Percentiles rank a stretch among this genome's conserved stretches.
Conservation (phyloP, 2,113 vertebrate genomes). For the Australoheros scitulus region DNA sequence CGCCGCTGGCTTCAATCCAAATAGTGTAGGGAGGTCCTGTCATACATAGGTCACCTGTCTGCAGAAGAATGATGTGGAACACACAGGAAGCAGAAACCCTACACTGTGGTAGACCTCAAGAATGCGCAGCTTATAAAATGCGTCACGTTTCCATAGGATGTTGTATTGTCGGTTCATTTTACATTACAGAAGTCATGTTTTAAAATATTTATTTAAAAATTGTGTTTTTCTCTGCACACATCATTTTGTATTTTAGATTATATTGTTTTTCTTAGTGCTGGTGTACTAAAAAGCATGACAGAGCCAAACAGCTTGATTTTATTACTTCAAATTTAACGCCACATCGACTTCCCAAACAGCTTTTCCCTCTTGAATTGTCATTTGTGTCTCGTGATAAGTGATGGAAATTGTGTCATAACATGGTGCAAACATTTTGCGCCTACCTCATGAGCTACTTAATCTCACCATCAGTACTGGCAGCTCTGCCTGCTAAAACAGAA, state of each 20-base stretch:
- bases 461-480: neutral
- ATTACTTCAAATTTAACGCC: neutral
- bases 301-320: neutral
- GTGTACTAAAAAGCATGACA: neutral
- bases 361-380: neutral
- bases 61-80: constrained; percentile 54
- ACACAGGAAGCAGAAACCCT: constrained; percentile 60
- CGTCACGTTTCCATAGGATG: neutral
- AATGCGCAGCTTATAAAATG: constrained; percentile 2
- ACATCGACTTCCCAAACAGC: neutral
- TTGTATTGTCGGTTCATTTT: neutral
- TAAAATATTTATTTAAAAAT: neutral
- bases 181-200: neutral
- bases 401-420: neutral
- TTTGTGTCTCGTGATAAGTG: neutral
- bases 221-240: neutral
- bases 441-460: neutral
- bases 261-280: neutral
- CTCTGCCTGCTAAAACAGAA: neutral
- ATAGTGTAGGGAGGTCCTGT: constrained; percentile 33
- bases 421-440: neutral
- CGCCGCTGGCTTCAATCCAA: constrained; percentile 60
- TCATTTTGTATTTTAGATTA: neutral
- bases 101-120: constrained; percentile 32
- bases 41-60: constrained; percentile 60